phyloP scores from a whole-genome alignment of 2,888 invertebrate genomes.

The Xiphydria camelus region DNA sequence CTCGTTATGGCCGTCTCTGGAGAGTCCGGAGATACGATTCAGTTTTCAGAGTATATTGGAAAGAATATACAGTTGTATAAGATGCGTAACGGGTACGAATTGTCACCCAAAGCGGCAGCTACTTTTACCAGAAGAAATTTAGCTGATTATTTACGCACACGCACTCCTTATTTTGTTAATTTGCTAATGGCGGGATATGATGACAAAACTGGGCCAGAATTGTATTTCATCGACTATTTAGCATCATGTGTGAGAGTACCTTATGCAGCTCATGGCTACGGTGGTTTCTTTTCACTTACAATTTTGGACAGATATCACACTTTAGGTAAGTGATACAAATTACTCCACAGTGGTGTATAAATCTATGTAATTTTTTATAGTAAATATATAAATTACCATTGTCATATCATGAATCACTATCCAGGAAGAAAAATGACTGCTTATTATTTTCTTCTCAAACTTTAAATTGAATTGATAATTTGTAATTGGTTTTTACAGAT shows the following conservation, averaged over 20 bases:
- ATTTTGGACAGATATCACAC: slow-evolving; percentile 93
- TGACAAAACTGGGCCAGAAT: slow-evolving; percentile 79
- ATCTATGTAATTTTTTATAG: too few species aligned
- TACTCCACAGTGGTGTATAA: too few species aligned
- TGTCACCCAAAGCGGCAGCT: slow-evolving; percentile 90
- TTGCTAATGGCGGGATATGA: slow-evolving; percentile 89
- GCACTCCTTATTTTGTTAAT: slow-evolving; percentile 79
- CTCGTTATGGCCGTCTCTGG: slow-evolving; percentile 92
- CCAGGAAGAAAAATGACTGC: too few species aligned
- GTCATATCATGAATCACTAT: too few species aligned
- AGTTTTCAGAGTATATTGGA: slow-evolving; percentile 97
- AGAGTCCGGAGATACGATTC: slow-evolving; percentile 94
- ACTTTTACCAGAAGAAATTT: slow-evolving; percentile 91
- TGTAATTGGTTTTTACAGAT: slow-evolving; percentile 62
- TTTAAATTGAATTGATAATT: too few species aligned
- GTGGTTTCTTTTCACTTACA: slow-evolving; percentile 88
- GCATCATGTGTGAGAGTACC: slow-evolving; percentile 87
- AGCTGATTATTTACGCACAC: slow-evolving; percentile 88
- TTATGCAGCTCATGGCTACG: slow-evolving; percentile 94
- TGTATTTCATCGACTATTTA: slow-evolving; percentile 94
- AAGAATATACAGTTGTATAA: slow-evolving; percentile 98
- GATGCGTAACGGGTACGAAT: slow-evolving; percentile 97
- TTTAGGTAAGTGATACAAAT: slow-evolving; percentile 62
- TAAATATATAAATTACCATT: too few species aligned
- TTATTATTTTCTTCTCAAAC: too few species aligned